Conservation (phyloP, 2,888 invertebrate species). For the Macaria liturata region DNA sequence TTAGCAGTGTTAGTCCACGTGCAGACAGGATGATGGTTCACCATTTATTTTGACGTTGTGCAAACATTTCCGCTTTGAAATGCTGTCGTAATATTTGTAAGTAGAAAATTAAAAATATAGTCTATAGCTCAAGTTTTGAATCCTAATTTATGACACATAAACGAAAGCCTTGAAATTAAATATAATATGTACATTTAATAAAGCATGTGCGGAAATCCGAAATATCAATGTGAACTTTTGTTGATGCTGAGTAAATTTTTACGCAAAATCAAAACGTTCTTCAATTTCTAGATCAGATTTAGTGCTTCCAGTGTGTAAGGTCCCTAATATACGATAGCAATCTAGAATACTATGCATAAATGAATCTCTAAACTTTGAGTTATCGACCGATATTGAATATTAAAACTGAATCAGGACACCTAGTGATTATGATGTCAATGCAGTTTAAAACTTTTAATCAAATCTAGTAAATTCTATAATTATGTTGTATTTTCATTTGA, state of each 20-base stretch:
- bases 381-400: slow-evolving; percentile 59
- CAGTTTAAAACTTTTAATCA: slow-evolving; percentile 21
- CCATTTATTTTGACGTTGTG: slow-evolving; percentile 28
- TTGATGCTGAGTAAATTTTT: too few relatives aligned
- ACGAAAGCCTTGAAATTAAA: too few relatives aligned
- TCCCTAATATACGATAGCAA: slow-evolving; percentile 38
- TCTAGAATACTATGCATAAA: slow-evolving; percentile 66
- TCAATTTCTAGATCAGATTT: too few relatives aligned
- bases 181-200: too few relatives aligned
- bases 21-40: slow-evolving; percentile 41
- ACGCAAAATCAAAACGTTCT: too few relatives aligned
- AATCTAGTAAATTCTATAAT: slow-evolving; percentile 6
- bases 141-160: too few relatives aligned
- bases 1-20: slow-evolving; percentile 42
- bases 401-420: slow-evolving; percentile 37
- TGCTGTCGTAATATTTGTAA: too few relatives aligned
- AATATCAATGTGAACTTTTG: too few relatives aligned
- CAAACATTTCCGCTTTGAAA: too few relatives aligned
- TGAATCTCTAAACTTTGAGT: slow-evolving; percentile 63
- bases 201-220: too few relatives aligned
- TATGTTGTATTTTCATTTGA: slow-evolving; percentile 1
- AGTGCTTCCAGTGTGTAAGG: not conserved
- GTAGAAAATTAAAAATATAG: too few relatives aligned
- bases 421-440: slow-evolving; percentile 21
- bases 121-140: too few relatives aligned